Percentiles rank a stretch among this genome's conserved stretches.
Conservation (phyloP, 2,797 vertebrate species). For the Pantherophis vulpinus region DNA sequence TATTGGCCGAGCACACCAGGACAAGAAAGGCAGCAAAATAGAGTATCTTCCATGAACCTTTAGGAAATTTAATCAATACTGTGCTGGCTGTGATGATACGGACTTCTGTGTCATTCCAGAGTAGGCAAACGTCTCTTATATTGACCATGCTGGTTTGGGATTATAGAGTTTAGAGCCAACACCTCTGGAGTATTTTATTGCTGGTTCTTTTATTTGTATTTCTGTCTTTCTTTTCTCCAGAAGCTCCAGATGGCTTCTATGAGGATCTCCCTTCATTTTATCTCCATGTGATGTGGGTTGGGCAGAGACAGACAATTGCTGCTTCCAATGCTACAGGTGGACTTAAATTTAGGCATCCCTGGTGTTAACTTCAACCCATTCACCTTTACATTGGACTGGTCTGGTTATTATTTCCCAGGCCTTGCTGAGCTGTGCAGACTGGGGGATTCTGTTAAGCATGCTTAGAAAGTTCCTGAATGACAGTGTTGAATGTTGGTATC, state of each 20-base stretch:
- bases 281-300: not conserved
- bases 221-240: not conserved
- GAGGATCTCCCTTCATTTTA: not conserved
- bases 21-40: fast-evolving
- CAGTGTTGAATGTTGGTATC: not conserved
- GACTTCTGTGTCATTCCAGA: not conserved
- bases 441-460: not conserved
- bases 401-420: not conserved
- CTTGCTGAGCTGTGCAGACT: not conserved
- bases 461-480: not conserved
- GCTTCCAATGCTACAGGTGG: not conserved
- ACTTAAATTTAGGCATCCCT: not conserved
- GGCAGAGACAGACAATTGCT: not conserved
- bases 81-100: not conserved
- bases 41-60: not conserved
- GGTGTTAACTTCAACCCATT: not conserved
- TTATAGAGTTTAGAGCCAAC: not conserved
- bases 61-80: not conserved
- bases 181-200: not conserved
- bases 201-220: not conserved
- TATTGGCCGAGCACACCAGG: not conserved
- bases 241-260: not conserved
- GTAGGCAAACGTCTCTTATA: not conserved
- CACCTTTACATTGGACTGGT: not conserved
- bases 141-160: not conserved